Conservation (phyloP, 2,888 invertebrate species). For the Rhagonycha lutea region DNA sequence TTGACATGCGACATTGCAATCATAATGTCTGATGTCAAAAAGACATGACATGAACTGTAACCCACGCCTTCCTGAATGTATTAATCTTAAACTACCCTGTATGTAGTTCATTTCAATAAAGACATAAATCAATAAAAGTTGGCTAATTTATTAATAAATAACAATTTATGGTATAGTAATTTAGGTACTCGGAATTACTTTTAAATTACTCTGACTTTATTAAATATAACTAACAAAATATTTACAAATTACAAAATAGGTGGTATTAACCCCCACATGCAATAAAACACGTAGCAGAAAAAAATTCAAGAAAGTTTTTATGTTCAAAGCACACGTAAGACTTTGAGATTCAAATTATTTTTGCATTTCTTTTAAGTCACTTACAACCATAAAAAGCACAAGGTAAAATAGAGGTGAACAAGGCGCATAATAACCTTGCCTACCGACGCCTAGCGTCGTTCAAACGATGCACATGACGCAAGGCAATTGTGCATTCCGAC, state of each 20-base stretch:
- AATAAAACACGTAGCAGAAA: conserved; percentile 12
- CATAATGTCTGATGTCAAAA: too few species aligned
- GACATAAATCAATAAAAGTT: not conserved
- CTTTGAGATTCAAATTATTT: conserved; percentile 30
- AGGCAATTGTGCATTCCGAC: conserved; percentile 16
- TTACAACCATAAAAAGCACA: conserved; percentile 22
- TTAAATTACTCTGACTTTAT: not conserved
- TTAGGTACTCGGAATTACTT: not conserved
- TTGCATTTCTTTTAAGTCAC: conserved; percentile 26
- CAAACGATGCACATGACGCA: conserved; percentile 11
- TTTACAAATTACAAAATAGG: conserved; percentile 20
- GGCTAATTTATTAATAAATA: not conserved
- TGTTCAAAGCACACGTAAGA: conserved; percentile 25
- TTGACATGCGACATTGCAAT: too few species aligned
- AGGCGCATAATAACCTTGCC: conserved; percentile 25
- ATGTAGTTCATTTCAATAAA: not conserved
- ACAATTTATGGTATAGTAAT: not conserved
- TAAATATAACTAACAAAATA: conserved; percentile 19
- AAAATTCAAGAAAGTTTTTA: conserved; percentile 20
- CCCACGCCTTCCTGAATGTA: not conserved
- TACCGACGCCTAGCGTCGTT: conserved; percentile 15
- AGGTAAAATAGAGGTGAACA: conserved; percentile 21
- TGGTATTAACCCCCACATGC: not conserved
- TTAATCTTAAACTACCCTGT: not conserved
- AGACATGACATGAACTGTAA: too few species aligned